A percentile compares a stretch with the other conserved stretches of the same genome.
Conservation (phyloP, 23 tunicate genomes). For the Oikopleura dioica region DNA sequence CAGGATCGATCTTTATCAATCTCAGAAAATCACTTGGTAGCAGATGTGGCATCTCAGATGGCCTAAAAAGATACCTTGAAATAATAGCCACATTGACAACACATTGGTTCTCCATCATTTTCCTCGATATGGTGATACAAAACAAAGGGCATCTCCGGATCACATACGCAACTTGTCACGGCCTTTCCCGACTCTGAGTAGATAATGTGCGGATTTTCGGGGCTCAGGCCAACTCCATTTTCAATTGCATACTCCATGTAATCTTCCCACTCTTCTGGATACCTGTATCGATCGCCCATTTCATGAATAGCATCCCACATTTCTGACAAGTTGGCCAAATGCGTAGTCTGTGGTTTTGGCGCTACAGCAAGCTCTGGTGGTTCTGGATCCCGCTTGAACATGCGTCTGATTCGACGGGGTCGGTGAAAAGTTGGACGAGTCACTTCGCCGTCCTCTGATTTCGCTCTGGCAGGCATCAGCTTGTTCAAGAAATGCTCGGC, state of each 20-base stretch:
- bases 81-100: constrained; percentile 8
- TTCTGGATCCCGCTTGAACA: neutral
- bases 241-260: constrained; percentile 11
- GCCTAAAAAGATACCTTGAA: too few species aligned
- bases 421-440: neutral
- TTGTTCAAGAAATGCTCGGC: too few species aligned
- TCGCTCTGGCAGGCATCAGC: too few species aligned
- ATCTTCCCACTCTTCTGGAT: constrained; percentile 13
- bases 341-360: neutral
- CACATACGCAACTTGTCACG: constrained; percentile 2
- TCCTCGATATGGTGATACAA: neutral
- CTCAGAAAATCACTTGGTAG: too few species aligned
- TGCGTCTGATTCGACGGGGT: neutral
- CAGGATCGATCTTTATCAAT: too few species aligned
- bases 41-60: too few species aligned
- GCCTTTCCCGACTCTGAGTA: constrained; percentile 9
- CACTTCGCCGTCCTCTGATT: neutral
- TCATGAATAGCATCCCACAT: neutral
- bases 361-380: neutral
- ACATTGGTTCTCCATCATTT: constrained; percentile 10
- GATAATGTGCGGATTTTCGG: neutral
- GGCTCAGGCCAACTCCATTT: constrained; percentile 1
- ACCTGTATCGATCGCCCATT: neutral
- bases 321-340: neutral
- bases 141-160: constrained; percentile 4